phyloP scores from a whole-genome alignment of 1,140 invertebrate genomes.

The Drosophila malerkotliana region DNA sequence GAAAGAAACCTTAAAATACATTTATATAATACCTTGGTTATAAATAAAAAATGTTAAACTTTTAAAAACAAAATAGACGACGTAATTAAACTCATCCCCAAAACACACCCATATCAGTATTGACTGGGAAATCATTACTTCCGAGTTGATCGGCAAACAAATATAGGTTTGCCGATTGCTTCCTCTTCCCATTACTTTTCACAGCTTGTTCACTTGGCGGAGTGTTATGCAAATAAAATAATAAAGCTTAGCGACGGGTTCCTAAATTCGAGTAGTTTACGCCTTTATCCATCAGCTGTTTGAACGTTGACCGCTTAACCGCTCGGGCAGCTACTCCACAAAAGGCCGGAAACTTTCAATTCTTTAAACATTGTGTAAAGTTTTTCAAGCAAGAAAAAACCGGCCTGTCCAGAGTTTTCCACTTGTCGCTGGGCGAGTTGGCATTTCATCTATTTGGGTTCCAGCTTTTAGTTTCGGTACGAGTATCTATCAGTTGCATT shows the following conservation, averaged over 20 bases:
- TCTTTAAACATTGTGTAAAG: constrained; percentile 56
- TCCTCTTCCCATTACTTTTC: constrained; percentile 5
- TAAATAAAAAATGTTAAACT: background rate
- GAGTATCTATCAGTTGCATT: constrained; percentile 55
- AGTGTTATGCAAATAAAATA: constrained; percentile 1
- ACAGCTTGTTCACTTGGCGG: constrained; percentile 22
- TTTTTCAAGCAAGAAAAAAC: constrained; percentile 51
- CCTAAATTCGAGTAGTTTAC: constrained; percentile 10
- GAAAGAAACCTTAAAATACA: no score
- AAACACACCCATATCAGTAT: constrained; percentile 1
- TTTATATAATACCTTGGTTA: background rate
- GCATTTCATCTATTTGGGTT: constrained; percentile 16
- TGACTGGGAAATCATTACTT: background rate
- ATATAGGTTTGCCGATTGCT: constrained; percentile 17
- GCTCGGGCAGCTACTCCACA: constrained; percentile 35
- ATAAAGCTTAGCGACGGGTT: constrained; percentile 7
- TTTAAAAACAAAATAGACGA: background rate
- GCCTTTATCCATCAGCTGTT: constrained; percentile 25
- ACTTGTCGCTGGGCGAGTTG: background rate
- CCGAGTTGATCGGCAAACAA: constrained; percentile 15
- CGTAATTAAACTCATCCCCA: background rate
- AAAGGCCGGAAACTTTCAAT: constrained; percentile 78
- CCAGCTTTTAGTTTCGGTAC: constrained; percentile 43
- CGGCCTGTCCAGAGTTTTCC: constrained; percentile 48
- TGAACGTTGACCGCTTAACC: constrained; percentile 58